These are phyloP conservation scores for Schlechtendalia chinensis DNA, from an alignment of 1,140 invertebrate genomes.

Conservation along the genomic window DNA sequence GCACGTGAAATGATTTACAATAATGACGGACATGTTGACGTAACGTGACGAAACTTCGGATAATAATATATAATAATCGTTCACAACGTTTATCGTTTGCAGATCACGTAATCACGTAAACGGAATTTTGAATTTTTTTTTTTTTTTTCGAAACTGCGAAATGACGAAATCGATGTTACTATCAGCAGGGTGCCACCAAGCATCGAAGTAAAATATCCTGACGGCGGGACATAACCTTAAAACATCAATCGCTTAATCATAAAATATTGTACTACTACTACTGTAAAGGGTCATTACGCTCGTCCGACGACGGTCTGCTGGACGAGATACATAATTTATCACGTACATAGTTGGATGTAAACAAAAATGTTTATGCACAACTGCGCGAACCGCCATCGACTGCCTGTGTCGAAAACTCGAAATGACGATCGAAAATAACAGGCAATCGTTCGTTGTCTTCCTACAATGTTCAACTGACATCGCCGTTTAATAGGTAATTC, in stretches of 20 bases:
- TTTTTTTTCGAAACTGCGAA: too few relatives aligned
- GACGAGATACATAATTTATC: slow-evolving; percentile 22
- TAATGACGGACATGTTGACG: too few relatives aligned
- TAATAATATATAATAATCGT: too few relatives aligned
- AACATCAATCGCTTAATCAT: neutral
- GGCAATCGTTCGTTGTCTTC: neutral
- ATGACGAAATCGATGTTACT: neutral
- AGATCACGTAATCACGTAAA: too few relatives aligned
- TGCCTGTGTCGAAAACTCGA: neutral
- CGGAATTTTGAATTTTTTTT: too few relatives aligned
- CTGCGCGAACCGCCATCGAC: neutral
- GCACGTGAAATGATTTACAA: too few relatives aligned
- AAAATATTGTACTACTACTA: neutral
- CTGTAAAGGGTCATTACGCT: slow-evolving; percentile 32
- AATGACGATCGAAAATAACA: neutral
- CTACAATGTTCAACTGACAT: too few relatives aligned
- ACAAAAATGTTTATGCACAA: neutral
- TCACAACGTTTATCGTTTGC: too few relatives aligned
- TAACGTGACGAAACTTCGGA: too few relatives aligned
- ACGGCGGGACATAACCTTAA: neutral
- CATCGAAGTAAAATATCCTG: neutral
- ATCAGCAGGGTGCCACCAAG: slow-evolving; percentile 1
- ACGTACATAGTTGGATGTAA: neutral
- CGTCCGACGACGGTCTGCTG: too few relatives aligned
- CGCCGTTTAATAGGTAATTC: neutral